A percentile compares a stretch with the other conserved stretches of the same genome.
These are phyloP conservation scores for Sakesphorus luctuosus DNA, from an alignment of 2,113 vertebrate species.

Conservation along the genomic window DNA sequence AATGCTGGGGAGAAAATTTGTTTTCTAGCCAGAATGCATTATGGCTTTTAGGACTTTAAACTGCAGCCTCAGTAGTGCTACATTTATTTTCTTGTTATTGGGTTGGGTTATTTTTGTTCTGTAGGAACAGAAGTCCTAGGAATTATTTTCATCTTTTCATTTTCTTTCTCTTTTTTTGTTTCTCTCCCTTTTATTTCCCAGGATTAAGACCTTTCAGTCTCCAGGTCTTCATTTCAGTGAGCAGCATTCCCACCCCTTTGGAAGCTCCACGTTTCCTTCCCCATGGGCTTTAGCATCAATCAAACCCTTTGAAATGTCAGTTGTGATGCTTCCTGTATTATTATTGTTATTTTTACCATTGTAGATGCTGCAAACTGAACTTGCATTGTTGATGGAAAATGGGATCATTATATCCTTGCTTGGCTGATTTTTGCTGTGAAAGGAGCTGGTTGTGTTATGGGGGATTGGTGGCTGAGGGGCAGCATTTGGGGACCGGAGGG, in stretches of 20 bases:
- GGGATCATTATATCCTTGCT: background rate
- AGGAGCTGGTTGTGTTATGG: background rate
- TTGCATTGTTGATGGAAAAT: background rate
- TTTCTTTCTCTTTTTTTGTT: too few species aligned
- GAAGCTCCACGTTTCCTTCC: background rate
- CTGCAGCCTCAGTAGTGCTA: background rate
- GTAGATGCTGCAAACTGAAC: background rate
- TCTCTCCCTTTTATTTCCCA: accelerated
- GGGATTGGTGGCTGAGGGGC: background rate
- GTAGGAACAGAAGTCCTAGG: background rate
- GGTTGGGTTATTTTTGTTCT: background rate
- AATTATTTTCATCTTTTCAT: background rate
- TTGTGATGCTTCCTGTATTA: background rate
- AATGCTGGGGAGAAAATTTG: background rate
- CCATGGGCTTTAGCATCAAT: background rate
- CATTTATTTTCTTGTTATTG: background rate
- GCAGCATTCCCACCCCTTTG: background rate
- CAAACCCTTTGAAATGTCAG: background rate
- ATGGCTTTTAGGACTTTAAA: background rate
- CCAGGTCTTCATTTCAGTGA: background rate
- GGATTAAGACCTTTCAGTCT: background rate
- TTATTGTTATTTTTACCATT: background rate
- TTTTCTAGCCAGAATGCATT: background rate
- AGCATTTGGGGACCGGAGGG: background rate
- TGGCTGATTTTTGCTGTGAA: background rate